Evolutionary conservation across 1,140 invertebrate genomes (phyloP).

Genomic region (Cheumatopsyche charites): DNA sequence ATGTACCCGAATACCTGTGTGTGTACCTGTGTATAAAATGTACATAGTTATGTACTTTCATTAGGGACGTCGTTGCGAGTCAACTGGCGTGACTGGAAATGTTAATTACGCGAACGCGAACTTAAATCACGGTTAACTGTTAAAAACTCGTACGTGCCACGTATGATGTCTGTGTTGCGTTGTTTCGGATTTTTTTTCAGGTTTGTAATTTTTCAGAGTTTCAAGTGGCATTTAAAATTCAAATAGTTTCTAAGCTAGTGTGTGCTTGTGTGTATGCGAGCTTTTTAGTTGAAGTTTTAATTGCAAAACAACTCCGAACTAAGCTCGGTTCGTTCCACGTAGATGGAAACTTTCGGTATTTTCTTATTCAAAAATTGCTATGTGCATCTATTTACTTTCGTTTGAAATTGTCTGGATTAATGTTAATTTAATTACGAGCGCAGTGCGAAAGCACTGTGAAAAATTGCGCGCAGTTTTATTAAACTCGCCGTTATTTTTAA

Average conservation of each 20-base stretch:
- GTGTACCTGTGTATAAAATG: not conserved
- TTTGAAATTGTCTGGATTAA: no score
- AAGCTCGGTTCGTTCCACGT: not conserved
- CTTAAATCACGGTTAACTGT: constrained; percentile 38
- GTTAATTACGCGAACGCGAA: constrained; percentile 40
- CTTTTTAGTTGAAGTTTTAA: constrained; percentile 17
- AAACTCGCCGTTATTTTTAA: no score
- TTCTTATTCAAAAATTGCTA: no score
- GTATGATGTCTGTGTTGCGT: not conserved
- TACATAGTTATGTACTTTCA: constrained; percentile 10
- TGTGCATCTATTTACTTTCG: no score
- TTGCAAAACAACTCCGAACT: constrained; percentile 15
- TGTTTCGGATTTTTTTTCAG: not conserved
- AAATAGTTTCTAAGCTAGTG: not conserved
- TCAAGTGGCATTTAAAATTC: not conserved
- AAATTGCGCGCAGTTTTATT: no score
- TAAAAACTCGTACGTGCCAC: constrained; percentile 1
- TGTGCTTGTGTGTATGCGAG: not conserved
- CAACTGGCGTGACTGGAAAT: constrained; percentile 44
- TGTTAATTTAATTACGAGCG: no score
- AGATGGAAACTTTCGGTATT: no score
- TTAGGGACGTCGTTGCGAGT: constrained; percentile 31
- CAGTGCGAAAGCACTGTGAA: no score
- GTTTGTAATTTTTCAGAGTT: not conserved
- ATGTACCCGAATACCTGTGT: not conserved